phyloP scores from a whole-genome alignment of 2,113 vertebrate species.

The Salvelinus fontinalis region DNA sequence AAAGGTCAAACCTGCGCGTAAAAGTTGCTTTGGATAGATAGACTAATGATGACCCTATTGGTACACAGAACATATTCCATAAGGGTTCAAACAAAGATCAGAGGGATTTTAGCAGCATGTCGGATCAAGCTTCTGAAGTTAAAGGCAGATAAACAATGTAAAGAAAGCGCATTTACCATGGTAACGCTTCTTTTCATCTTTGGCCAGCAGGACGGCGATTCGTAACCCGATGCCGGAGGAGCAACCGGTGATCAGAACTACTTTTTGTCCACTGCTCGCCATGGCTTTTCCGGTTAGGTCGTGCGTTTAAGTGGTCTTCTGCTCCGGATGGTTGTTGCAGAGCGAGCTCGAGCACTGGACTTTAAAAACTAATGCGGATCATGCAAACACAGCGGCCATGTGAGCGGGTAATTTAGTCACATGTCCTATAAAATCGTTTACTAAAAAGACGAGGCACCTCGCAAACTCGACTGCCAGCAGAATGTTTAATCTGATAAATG shows the following conservation, averaged over 20 bases:
- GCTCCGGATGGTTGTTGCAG: constrained; percentile 62
- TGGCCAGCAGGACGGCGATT: constrained; percentile 79
- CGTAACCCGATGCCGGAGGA: constrained; percentile 82
- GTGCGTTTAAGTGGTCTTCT: constrained; percentile 59
- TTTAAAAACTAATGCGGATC: constrained; percentile 74
- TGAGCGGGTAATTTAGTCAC: constrained; percentile 75
- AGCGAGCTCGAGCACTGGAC: constrained; percentile 64
- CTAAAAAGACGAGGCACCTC: constrained; percentile 39
- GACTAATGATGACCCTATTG: neutral
- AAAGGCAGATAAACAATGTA: constrained; percentile 47
- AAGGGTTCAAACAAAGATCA: neutral
- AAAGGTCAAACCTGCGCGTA: constrained; percentile 32
- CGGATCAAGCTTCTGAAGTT: constrained; percentile 2
- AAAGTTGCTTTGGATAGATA: constrained; percentile 3
- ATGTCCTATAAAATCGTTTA: constrained; percentile 64
- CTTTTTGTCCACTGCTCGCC: constrained; percentile 79
- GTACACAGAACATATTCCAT: neutral
- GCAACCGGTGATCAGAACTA: constrained; percentile 83
- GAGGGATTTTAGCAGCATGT: constrained; percentile 14
- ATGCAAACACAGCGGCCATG: constrained; percentile 66
- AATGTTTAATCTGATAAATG: constrained; percentile 37
- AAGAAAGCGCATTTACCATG: constrained; percentile 76
- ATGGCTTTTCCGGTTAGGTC: constrained; percentile 65
- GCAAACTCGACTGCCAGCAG: constrained; percentile 20
- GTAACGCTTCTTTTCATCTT: constrained; percentile 79